Base-by-base conservation (phyloP, 2,113 vertebrate genomes). In the Thunnus maccoyii region DNA sequence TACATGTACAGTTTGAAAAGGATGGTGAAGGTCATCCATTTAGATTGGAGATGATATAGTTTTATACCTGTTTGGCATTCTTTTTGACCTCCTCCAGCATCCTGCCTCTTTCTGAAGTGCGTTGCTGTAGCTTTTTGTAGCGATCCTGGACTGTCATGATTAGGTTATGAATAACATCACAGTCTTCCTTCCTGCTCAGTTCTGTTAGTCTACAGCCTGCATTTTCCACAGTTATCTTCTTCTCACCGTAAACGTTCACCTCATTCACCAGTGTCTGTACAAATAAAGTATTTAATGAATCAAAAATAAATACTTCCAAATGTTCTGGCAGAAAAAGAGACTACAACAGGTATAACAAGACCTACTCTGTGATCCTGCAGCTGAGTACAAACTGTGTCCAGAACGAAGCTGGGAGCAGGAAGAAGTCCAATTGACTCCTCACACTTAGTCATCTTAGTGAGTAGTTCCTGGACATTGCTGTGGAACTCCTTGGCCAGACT, bases 351-450 rank as follows among this genome's bases (percentile, higher is more conserved):
- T 1, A 36, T 68, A 14, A 68, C 16, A 51, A 30, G 14, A 58
- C 83, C 3, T 71, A 95, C 97, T 95, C 95, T 96, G 89, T 97
- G 96, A 57, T 96, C 94, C 87, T 95, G 95, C 55, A 97, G 92
- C 92, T 98, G 97, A 3, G 54, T 18, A 0, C 87, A 94, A 83
- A 97, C 82, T 0, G 92, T 96, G 32, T 96, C 95, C 57, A 97
- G 91, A 72, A 97, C 52, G 44, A 95, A 95, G 90, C 97, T 97
- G 65, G 97, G 96, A 0, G 92, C 86, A 3, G 88, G 77, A 0
- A 96, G 91, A 47, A 84, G 72, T 10, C 76, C 87, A 0, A 96
- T 92, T 4, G 89, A 83, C 78, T 96, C 95, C 71, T 97, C 96
- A 7, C 93, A 95, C 0, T 91, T 94, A 25, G 79, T 91, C 94